phyloP scores from a whole-genome alignment of 2,113 vertebrate genomes.

The Thamnaconus septentrionalis region DNA sequence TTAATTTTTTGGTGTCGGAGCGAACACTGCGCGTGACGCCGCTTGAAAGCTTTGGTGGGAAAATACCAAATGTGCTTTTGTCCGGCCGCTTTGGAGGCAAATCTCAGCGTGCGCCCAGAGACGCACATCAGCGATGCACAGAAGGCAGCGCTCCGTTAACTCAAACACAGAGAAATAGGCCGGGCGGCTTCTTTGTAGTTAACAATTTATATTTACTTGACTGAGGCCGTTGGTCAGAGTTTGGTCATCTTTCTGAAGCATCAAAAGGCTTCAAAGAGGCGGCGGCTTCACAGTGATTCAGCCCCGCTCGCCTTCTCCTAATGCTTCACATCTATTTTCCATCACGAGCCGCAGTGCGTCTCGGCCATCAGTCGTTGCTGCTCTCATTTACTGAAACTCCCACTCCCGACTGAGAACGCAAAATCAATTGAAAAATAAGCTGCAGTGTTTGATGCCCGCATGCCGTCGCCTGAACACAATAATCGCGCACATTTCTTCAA shows the following conservation, averaged over 20 bases:
- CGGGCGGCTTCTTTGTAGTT: constrained; percentile 36
- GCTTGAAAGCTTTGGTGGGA: not conserved
- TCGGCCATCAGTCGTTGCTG: constrained; percentile 8
- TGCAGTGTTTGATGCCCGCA: no score
- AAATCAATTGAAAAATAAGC: no score
- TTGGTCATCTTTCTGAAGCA: constrained; percentile 28
- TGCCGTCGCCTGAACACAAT: no score
- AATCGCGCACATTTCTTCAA: no score
- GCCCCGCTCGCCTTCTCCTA: constrained; percentile 22
- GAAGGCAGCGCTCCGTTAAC: not conserved
- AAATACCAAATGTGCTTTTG: constrained; percentile 12
- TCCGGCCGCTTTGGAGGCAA: constrained; percentile 8
- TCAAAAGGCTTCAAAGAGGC: constrained; percentile 32
- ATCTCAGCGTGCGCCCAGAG: constrained; percentile 14
- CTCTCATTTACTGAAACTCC: constrained; percentile 3
- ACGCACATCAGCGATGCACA: not conserved
- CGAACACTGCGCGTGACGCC: no score
- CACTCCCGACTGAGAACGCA: no score
- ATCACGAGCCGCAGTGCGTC: constrained; percentile 2
- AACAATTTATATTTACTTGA: constrained; percentile 30
- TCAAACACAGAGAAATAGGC: not conserved
- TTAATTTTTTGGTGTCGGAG: no score
- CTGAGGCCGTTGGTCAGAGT: constrained; percentile 18
- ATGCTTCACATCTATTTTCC: constrained; percentile 32
- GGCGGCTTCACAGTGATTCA: constrained; percentile 27